Base-by-base conservation (phyloP, 2,113 vertebrate species). In the Megatriorchis doriae region DNA sequence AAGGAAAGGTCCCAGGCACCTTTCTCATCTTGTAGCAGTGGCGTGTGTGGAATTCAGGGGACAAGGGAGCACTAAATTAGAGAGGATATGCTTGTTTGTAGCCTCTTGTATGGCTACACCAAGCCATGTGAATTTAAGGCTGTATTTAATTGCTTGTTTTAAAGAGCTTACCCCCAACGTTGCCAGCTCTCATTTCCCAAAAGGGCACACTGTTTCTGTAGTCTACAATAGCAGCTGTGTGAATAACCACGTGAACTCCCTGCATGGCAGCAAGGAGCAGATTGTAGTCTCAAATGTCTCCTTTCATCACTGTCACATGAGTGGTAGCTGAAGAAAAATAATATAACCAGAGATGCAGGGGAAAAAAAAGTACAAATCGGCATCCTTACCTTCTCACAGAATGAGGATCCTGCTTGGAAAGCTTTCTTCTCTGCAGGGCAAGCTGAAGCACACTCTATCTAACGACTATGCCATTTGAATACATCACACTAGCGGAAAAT, bases 201-300 rank as follows among this genome's bases (percentile, higher is more conserved):
- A 94, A 94, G 48, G 97, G 86, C 42, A 84, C 10, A 1, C 40
- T n/a, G 68, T 32, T 29, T 34, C 66, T 73, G 86, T 1, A 43
- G 75, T 84, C 94, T 88, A 96, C 73, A 32, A 94, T 0, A 3
- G 95, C 96, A 34, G 96, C 97, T 1, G 90, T 75, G 91, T 95
- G 97, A 5, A 97, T 42, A 2, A 95, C 95, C 88, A 96, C 36
- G 17, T 96, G 94, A n/a, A 19, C 90, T 0, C 92, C 95, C 83
- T 0, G 27, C 82, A 85, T 48, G 71, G 94, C 92, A 3, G 94
- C 58, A 2, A 90, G 88, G 34, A 97, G 89, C 48, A 25, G 68
- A 5, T 9, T 5, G 15, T 13, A 26, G 16, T 93, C 94, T 1
- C 13, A 55, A 20, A 96, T 26, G 74, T 97, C 96, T 31, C 94